Evolutionary conservation across 2,888 invertebrate genomes (phyloP), one percentile per base, ranked within the genome.

Genomic region (Gryllus longicercus): DNA sequence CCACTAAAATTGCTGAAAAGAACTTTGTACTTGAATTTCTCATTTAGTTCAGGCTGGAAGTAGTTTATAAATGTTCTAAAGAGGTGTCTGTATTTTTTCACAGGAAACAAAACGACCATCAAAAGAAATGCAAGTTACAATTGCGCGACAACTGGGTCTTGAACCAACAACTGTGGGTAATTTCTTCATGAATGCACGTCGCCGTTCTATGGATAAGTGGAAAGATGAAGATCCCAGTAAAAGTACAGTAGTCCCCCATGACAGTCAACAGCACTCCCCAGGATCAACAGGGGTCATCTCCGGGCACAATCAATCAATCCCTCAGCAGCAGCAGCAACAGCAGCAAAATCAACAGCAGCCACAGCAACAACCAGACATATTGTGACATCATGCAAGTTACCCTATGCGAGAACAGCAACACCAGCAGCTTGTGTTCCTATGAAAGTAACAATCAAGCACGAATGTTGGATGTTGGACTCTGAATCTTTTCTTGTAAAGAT

Each of bases 181-280:
- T 88, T 99, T 99, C 91, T 99, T 99, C 90, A 99, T 99, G 99
- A 99, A 99, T 88, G 99, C 99, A n/a, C 91, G 99, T 82, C 92
- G 99, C 84, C 92, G 99, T 83, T 96, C 96, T 4, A 96, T 96
- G 95, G 99, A 99, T 89, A 99, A 98, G 86, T 99, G 98, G 98
- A 95, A 96, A 87, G 98, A 98, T 86, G 97, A 97, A 85, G 96
- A 94, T 84, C 93, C 93, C 79, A 92, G 92, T 84, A 87, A 89
- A 82, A 82, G 79, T 50, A 79, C 81, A 75, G 81, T 80, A 50
- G 80, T 79, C 25, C 50, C 79, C 14, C 80, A 82, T 63, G 80
- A 81, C 18, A 49, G 51, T 49, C 79, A 81, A 74, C 80, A 81
- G 51, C 81, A 82, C 76, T 81, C 82, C 51, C 80, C 82, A 25